These are phyloP conservation scores for Plebejus argus DNA, from an alignment of 2,888 invertebrate genomes.

Conservation along the genomic window DNA sequence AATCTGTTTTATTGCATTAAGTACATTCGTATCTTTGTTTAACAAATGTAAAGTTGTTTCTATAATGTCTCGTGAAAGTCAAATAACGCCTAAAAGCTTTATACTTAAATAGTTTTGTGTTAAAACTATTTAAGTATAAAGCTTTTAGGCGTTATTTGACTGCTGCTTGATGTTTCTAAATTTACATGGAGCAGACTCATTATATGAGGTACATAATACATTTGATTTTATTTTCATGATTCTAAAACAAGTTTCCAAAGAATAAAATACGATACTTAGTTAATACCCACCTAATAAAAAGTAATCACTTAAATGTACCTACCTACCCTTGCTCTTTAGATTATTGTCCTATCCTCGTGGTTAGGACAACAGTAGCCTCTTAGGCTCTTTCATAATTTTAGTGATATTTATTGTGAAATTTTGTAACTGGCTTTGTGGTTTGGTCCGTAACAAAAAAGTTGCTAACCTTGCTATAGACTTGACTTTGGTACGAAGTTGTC, in stretches of 20 bases:
- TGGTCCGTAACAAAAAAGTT: not conserved
- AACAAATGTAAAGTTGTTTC: not conserved
- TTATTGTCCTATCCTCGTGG: too few relatives aligned
- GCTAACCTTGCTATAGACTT: not conserved
- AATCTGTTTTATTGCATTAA: not conserved
- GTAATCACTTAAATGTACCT: too few relatives aligned
- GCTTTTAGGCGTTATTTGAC: too few relatives aligned
- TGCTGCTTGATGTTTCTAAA: too few relatives aligned
- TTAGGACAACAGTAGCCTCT: too few relatives aligned
- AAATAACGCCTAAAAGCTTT: conserved; percentile 1
- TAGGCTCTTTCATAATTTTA: too few relatives aligned
- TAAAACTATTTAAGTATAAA: conserved; percentile 11
- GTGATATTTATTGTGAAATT: too few relatives aligned
- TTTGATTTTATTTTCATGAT: not conserved
- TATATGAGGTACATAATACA: not conserved
- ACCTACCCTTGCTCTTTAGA: too few relatives aligned
- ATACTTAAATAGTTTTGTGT: not conserved
- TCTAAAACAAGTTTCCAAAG: not conserved
- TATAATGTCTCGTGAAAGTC: conserved; percentile 20
- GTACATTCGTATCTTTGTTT: not conserved
- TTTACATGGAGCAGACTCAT: not conserved
- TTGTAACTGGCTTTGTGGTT: not conserved
- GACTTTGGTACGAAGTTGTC: not conserved
- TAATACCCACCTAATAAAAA: too few relatives aligned
- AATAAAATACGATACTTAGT: too few relatives aligned